Base-by-base conservation (phyloP, 2,113 vertebrate genomes). In the Alethe diademata region DNA sequence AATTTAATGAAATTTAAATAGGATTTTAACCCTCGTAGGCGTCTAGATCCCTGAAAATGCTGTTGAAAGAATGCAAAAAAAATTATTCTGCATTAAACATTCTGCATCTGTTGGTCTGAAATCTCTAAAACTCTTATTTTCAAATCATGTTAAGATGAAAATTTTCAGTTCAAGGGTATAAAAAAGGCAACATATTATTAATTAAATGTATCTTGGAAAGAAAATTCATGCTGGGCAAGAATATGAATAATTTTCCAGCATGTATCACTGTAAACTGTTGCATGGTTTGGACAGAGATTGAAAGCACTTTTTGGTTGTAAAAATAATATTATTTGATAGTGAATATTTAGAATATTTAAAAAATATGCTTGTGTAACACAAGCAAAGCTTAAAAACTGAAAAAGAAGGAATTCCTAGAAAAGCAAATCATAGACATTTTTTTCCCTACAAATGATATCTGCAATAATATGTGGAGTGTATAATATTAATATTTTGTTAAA, bases 1-100 rank as follows among this genome's bases (percentile, higher is more conserved):
- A 97, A 92, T 91, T 28, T 96, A 96, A 95, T 96, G 6, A 97
- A 96, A 92, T 96, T 97, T 95, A 96, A 96, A 94, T 78, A 90
- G 45, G 22, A 67, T 91, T 96, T 97, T 95, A 96, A 94, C 74
- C 38, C 29, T 70, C 4, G 7, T 33, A 82, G 43, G 66, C n/a
- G 74, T 91, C 7, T 54, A 54, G 29, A 35, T 76, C 40, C 48
- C 22, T 86, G 64, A 78, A 45, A 96, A 93, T 57, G 57, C 7
- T 8, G 45, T 31, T 73, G 12, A 95, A 66, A 83, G 42, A 94
- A 78, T 80, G 5, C 31, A 74, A 23, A 54, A 81, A 66, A 84
- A 48, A 72, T 13, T 24, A 24, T 36, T 95, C 11, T 80, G 4
- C 6, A 47, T 89, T 54, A 35, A 84, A 81, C 1, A 69, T n/a